Conservation (phyloP, 2,113 vertebrate genomes). For the Ptilonorhynchus violaceus region DNA sequence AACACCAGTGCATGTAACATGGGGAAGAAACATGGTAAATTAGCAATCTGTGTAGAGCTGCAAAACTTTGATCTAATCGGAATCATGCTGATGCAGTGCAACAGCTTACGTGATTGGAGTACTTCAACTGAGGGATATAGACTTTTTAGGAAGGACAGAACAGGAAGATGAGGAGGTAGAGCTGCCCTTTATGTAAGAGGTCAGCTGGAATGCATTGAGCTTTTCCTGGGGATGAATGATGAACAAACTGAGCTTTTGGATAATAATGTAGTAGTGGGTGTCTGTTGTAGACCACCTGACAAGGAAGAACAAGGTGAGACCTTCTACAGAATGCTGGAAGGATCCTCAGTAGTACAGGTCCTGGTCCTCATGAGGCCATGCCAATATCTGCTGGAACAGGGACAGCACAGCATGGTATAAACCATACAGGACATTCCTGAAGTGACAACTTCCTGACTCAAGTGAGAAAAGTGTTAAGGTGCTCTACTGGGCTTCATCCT, state of each 20-base stretch:
- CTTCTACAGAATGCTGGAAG: background rate
- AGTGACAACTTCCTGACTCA: background rate
- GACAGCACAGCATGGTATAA: background rate
- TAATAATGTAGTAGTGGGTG: background rate
- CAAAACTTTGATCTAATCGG: background rate
- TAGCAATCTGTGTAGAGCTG: accelerated
- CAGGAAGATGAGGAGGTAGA: background rate
- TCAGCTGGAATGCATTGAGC: background rate
- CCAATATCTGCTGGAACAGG: background rate
- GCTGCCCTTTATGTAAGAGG: background rate
- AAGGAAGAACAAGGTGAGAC: background rate
- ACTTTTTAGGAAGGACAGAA: background rate
- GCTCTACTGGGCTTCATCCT: background rate
- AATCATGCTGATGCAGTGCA: background rate
- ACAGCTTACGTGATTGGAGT: background rate
- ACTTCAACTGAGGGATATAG: background rate
- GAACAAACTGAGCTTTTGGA: background rate
- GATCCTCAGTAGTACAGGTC: background rate
- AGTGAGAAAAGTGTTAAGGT: background rate
- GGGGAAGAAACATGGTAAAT: background rate
- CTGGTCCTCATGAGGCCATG: background rate
- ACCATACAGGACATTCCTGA: background rate
- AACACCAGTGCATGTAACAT: accelerated
- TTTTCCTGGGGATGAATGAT: background rate
- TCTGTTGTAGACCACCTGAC: background rate